Percentiles rank a stretch among this genome's conserved stretches.
These are phyloP conservation scores for Endotricha flammealis DNA, from an alignment of 2,888 invertebrate genomes.

Conservation along the genomic window DNA sequence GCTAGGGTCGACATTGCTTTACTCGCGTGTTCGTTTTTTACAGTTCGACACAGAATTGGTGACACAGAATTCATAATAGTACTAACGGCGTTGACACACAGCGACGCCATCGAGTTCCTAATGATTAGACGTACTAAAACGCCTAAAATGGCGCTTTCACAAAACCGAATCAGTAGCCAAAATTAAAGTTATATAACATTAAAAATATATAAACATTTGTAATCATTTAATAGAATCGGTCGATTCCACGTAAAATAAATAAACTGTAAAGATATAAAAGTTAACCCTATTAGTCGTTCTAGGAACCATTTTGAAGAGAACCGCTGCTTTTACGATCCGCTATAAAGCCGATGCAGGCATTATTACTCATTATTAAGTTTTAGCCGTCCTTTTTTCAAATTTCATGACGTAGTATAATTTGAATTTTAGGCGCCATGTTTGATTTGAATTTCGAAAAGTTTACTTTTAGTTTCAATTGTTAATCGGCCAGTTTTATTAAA, in stretches of 20 bases:
- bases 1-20: too few species aligned
- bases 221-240: conserved; percentile 21
- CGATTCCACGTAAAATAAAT: conserved; percentile 20
- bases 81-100: too few species aligned
- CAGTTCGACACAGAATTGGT: too few species aligned
- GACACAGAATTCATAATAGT: too few species aligned
- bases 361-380: conserved; percentile 24
- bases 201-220: conserved; percentile 1
- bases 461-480: too few species aligned
- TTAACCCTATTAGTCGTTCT: conserved; percentile 20
- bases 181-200: not conserved
- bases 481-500: too few species aligned
- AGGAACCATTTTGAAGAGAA: conserved; percentile 17
- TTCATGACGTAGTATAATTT: conserved; percentile 20
- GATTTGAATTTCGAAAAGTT: too few species aligned
- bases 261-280: conserved; percentile 20
- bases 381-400: conserved; percentile 16
- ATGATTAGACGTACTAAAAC: too few species aligned
- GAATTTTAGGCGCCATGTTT: conserved; percentile 18
- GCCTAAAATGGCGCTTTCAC: not conserved
- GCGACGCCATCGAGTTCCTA: too few species aligned
- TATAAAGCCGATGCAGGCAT: conserved; percentile 19
- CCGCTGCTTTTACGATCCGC: conserved; percentile 14
- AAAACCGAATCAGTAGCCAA: not conserved
- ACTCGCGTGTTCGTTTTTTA: too few species aligned